phyloP scores from a whole-genome alignment of 2,113 vertebrate species.

The Microcebus tavaratra region DNA sequence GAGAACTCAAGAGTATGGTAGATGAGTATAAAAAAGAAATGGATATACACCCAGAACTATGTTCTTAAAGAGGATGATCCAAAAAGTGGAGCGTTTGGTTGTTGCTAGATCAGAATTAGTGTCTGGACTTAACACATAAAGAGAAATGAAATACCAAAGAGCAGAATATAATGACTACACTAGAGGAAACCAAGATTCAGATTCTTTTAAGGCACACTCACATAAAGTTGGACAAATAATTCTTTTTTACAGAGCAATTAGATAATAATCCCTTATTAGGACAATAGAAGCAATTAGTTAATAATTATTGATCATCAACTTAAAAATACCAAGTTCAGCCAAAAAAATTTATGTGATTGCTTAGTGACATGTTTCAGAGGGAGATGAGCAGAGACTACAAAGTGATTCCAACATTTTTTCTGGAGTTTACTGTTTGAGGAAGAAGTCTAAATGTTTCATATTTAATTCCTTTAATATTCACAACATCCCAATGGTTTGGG shows the following conservation, averaged over 20 bases:
- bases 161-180: not conserved
- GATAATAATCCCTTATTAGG: not conserved
- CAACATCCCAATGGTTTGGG: not conserved
- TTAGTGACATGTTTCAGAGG: not conserved
- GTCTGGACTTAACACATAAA: not conserved
- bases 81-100: not conserved
- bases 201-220: not conserved
- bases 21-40: not conserved
- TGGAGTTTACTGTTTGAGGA: not conserved
- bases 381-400: fast-evolving
- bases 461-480: not conserved
- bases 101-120: not conserved
- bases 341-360: not conserved
- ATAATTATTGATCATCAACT: not conserved
- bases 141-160: not conserved
- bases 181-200: not conserved
- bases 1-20: not conserved
- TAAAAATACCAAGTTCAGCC: not conserved
- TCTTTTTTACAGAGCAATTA: not conserved
- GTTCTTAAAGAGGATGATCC: not conserved
- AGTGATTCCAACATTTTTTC: not conserved
- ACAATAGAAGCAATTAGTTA: not conserved
- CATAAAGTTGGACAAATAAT: not conserved
- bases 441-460: not conserved
- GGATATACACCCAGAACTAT: not conserved